Evolutionary conservation across 2,113 vertebrate species (phyloP).

Genomic region (Empidonax traillii): DNA sequence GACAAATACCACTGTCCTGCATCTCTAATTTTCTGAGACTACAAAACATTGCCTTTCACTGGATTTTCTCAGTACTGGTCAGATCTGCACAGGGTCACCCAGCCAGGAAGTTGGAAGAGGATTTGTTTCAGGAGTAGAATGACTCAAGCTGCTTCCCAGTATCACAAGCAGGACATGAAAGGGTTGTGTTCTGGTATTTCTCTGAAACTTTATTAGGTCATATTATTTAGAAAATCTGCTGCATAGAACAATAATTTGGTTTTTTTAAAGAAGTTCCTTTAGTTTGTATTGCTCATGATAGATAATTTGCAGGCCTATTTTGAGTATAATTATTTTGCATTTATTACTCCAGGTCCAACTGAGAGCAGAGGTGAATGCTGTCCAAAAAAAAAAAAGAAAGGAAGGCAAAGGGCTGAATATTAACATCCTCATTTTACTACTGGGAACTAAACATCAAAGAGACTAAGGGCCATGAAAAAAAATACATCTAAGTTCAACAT

Average conservation of each 20-base stretch:
- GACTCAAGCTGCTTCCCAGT: background rate
- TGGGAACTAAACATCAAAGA: background rate
- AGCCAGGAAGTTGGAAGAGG: background rate
- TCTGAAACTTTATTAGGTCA: background rate
- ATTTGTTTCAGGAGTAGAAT: background rate
- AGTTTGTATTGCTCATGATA: background rate
- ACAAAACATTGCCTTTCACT: background rate
- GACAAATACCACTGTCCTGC: background rate
- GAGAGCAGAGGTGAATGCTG: background rate
- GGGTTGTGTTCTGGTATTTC: background rate
- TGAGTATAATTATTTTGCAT: conserved; percentile 1
- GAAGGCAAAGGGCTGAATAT: background rate
- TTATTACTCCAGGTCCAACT: background rate
- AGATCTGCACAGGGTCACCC: background rate
- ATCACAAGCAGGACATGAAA: background rate
- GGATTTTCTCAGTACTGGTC: background rate
- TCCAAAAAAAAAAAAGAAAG: background rate
- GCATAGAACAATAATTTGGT: background rate
- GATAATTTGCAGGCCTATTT: background rate
- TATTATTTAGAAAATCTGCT: conserved; percentile 3
- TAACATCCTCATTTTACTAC: conserved; percentile 16
- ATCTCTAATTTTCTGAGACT: background rate
- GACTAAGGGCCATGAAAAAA: background rate
- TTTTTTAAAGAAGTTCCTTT: background rate
- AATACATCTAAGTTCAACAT: background rate